Evolutionary conservation across 2,888 invertebrate species (phyloP).

Genomic region (Brachylomia viminalis): DNA sequence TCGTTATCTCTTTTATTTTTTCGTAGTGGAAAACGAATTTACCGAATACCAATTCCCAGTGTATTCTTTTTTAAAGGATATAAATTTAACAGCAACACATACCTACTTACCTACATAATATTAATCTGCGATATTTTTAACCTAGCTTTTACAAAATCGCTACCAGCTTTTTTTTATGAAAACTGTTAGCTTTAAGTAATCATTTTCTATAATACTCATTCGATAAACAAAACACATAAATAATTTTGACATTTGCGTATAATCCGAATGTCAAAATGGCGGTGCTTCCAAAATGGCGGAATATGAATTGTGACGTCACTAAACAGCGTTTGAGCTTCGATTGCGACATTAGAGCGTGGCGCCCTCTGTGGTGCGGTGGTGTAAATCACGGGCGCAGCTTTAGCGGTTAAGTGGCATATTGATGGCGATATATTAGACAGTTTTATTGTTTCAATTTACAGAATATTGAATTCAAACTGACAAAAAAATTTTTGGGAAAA

Average conservation of each 20-base stretch:
- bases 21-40: conserved; percentile 53
- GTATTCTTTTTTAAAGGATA: conserved; percentile 35
- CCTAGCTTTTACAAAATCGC: background rate
- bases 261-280: conserved; percentile 69
- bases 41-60: conserved; percentile 43
- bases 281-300: conserved; percentile 40
- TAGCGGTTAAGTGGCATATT: conserved; percentile 46
- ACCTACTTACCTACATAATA: too few relatives aligned
- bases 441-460: conserved; percentile 53
- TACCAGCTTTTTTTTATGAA: background rate
- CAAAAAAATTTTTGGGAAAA: conserved; percentile 6
- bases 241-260: conserved; percentile 34
- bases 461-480: conserved; percentile 36
- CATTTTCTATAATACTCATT: conserved; percentile 2
- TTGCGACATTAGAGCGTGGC: conserved; percentile 46
- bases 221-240: conserved; percentile 33
- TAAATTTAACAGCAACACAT: conserved; percentile 15
- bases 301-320: conserved; percentile 70
- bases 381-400: conserved; percentile 56
- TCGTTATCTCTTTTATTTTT: conserved; percentile 62
- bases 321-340: conserved; percentile 50
- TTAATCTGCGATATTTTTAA: conserved; percentile 23
- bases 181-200: background rate
- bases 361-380: conserved; percentile 57
- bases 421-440: conserved; percentile 51